Base-by-base conservation (phyloP, 1,140 invertebrate genomes). In the Aphelenchoides besseyi region DNA sequence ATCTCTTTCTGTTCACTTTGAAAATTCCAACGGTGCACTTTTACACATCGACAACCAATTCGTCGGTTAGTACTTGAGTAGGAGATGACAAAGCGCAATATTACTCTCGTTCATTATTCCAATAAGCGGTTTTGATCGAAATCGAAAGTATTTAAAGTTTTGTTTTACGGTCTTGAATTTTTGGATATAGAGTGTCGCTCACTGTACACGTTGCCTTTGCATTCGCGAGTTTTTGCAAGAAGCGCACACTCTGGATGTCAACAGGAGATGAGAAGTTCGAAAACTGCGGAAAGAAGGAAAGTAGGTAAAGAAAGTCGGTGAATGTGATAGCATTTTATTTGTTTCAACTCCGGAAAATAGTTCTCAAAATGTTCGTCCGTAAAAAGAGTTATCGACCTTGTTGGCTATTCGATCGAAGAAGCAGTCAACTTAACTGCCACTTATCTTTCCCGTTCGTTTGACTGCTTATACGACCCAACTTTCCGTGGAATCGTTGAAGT, bases 401-500 rank as follows among this genome's bases (percentile, higher is more conserved):
- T 48, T 48, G 41, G 12, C 41, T 48, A 48, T 23, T 23, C 41
- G 41, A 48, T 48, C 41, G 41, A 48, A 23, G 12, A 23, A 23
- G 41, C 41, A 48, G 41, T 48, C 41, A 12, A 16, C 41, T 48
- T 48, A 48, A 48, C 41, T 48, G 41, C 41, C 41, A 48, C 41
- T 48, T 48, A 48, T 48, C 41, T 48, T 48, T 12, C 41, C 41
- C 41, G 23, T 48, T 48, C 41, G 41, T 48, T 48, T 48, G 41
- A 16, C 41, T n/a, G n/a, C 12, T 23, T 48, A 48, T 48, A 16
- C 41, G 41, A 48, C 41, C 41, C 12, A 12, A 48, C 23, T n/a
- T n/a, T n/a, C 23, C 41, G 41, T 23, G 41, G 41, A 48, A 23
- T n/a, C n/a, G n/a, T n/a, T n/a, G n/a, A n/a, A n/a, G 12, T 48